Conservation (phyloP, 2,113 vertebrate genomes). For the Gambusia holbrooki region DNA sequence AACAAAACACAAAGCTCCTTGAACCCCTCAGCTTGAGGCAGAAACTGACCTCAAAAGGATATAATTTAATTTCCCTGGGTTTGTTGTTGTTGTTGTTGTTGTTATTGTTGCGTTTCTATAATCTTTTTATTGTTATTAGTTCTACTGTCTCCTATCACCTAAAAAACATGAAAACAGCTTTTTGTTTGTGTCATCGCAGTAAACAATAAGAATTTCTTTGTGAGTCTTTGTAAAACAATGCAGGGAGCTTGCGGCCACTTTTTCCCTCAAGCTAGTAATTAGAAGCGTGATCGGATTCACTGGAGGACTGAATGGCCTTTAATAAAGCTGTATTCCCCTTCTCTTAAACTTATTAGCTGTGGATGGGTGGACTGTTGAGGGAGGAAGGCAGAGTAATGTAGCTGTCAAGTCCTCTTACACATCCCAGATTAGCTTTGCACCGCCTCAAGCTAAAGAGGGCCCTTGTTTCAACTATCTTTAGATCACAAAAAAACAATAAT, state of each 20-base stretch:
- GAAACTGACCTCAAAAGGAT: not conserved
- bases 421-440: constrained; percentile 24
- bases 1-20: not conserved
- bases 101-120: not conserved
- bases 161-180: constrained; percentile 20
- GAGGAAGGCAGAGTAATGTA: constrained; percentile 36
- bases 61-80: not conserved
- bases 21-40: not conserved
- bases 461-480: constrained; percentile 23
- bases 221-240: constrained; percentile 13
- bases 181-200: constrained; percentile 11
- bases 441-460: constrained; percentile 16
- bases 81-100: not conserved
- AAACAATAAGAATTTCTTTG: constrained; percentile 30
- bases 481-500: constrained; percentile 28
- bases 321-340: constrained; percentile 40
- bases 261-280: constrained; percentile 47
- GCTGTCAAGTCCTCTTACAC: constrained; percentile 29
- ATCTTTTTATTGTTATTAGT: not conserved
- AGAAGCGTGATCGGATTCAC: constrained; percentile 46
- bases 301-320: constrained; percentile 44
- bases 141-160: not conserved
- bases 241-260: not conserved
- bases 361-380: constrained; percentile 45
- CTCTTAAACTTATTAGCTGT: constrained; percentile 55